Base-by-base conservation (phyloP, 2,888 invertebrate species). In the Macrophya annulata region DNA sequence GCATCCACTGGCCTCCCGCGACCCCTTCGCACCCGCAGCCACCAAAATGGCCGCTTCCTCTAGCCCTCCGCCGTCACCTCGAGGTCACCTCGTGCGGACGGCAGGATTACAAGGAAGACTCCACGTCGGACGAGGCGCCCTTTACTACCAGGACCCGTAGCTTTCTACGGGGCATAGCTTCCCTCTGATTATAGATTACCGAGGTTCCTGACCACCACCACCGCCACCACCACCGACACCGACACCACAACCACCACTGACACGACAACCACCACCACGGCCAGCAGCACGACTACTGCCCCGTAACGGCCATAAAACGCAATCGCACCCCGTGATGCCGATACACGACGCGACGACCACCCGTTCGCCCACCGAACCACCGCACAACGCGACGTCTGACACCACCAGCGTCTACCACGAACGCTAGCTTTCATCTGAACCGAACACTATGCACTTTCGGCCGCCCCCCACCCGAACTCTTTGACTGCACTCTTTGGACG, bases 31-130 rank as follows among this genome's bases (percentile, higher is more conserved):
- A 87, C 88, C 85, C 86, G 88, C 89, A 68, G 86, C 83, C 84
- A 83, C 83, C 83, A 83, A 79, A 85, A 79, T 93, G 93, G 93
- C 93, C 90, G 91, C 92, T 90, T 77, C 86, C 88, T 87, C 86
- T 84, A 85, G 87, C 85, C 87, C 86, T 86, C 86, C 88, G 86
- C 87, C 74, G 71, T 65, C 83, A 82, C 76, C 76, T 86, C 77
- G 79, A 55, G 76, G 74, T 83, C 85, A 86, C 85, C 55, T 55
- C 72, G 68, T 65, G 82, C 51, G 62, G 82, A 31, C 48, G 81
- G 59, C 68, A 40, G 81, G 79, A 87, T 87, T 87, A 86, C 84
- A 84, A 87, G 84, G 85, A 86, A 88, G 5, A 87, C 88, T 74
- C 87, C 45, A 65, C 43, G 85, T 31, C 71, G 86, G 82, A 55